Conservation (phyloP, 2,888 invertebrate genomes). For the Mamestra brassicae region DNA sequence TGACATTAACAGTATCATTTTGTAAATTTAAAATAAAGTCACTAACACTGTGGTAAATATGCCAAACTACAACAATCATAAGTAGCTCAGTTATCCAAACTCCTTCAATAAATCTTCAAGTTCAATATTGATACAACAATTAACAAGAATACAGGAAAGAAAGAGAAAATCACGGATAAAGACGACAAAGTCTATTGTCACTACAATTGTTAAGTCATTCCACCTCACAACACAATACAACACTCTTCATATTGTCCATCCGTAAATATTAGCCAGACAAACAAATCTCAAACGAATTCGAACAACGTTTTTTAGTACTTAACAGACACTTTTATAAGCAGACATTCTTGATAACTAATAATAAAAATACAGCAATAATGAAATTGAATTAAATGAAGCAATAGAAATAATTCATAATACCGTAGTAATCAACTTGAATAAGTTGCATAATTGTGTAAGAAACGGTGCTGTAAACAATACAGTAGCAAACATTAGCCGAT, state of each 20-base stretch:
- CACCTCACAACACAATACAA: conserved; percentile 20
- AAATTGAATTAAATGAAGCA: conserved; percentile 7
- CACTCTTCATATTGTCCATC: conserved; percentile 9
- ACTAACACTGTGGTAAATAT: neutral
- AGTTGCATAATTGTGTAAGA: conserved; percentile 29
- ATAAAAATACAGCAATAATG: conserved; percentile 8
- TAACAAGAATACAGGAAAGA: conserved; percentile 22
- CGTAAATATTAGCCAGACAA: conserved; percentile 26
- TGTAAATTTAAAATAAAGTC: conserved; percentile 8
- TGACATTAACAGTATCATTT: conserved; percentile 1
- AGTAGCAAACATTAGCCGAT: conserved; percentile 16
- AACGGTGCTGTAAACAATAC: conserved; percentile 7
- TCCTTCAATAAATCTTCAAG: conserved; percentile 1
- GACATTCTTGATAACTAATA: conserved; percentile 2
- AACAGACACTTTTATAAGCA: neutral
- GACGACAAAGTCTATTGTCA: conserved; percentile 44
- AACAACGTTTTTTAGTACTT: conserved; percentile 16
- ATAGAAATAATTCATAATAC: conserved; percentile 30
- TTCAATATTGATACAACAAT: conserved; percentile 31
- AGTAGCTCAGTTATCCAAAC: neutral
- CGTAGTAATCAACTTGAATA: conserved; percentile 32
- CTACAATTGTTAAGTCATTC: conserved; percentile 39
- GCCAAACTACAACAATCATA: neutral
- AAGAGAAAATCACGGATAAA: conserved; percentile 28
- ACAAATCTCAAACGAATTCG: conserved; percentile 5